phyloP scores from a whole-genome alignment of 2,888 invertebrate species.

The Sphinx pinastri region DNA sequence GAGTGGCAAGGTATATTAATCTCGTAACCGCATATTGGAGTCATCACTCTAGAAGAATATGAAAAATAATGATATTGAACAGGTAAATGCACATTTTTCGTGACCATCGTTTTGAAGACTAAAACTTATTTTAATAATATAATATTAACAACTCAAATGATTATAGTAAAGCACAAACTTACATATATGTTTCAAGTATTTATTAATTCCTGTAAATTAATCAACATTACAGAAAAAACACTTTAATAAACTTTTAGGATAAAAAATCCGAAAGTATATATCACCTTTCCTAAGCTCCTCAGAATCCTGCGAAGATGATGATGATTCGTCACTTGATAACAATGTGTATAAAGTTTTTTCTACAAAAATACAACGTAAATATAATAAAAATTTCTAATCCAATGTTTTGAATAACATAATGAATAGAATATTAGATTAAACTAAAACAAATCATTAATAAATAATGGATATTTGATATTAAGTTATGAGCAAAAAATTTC shows the following conservation, averaged over 20 bases:
- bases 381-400: not conserved
- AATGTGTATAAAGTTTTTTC: not conserved
- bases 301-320: conserved; percentile 4
- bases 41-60: not conserved
- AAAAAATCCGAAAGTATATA: not conserved
- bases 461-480: not conserved
- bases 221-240: conserved; percentile 10
- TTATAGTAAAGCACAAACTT: conserved; percentile 4
- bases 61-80: not conserved
- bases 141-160: not conserved
- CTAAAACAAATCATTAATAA: not conserved
- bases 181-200: conserved; percentile 32
- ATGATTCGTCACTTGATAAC: conserved; percentile 1
- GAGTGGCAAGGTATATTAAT: conserved; percentile 7
- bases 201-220: conserved; percentile 41
- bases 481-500: not conserved
- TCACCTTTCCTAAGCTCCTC: conserved; percentile 4
- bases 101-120: no score
- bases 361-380: not conserved
- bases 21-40: not conserved
- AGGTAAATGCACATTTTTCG: no score
- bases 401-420: not conserved
- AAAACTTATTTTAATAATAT: not conserved
- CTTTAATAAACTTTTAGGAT: not conserved
- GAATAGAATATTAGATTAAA: not conserved